phyloP scores from a whole-genome alignment of 2,113 vertebrate species.

The Prionailurus viverrinus region DNA sequence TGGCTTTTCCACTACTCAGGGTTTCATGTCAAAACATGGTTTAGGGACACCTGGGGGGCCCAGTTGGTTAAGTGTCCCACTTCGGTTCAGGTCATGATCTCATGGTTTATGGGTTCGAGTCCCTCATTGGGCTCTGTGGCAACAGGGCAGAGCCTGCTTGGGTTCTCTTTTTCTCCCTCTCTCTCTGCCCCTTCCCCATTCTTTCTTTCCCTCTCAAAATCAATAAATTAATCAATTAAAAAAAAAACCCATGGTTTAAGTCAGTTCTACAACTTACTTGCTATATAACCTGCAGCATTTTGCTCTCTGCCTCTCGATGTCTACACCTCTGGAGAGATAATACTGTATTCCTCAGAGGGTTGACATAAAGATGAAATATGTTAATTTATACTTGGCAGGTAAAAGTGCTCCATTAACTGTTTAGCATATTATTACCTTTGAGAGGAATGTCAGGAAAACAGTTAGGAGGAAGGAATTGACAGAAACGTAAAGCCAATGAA shows the following conservation, averaged over 20 bases:
- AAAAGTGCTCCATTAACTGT: background rate
- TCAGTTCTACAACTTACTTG: background rate
- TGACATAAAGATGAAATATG: background rate
- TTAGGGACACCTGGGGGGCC: background rate
- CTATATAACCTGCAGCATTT: background rate
- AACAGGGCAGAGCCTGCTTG: no score
- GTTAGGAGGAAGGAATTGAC: background rate
- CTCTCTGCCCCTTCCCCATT: no score
- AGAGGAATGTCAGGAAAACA: background rate
- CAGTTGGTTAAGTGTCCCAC: no score
- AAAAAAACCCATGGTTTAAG: no score
- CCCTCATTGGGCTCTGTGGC: no score
- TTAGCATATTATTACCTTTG: background rate
- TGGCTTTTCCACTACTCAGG: background rate
- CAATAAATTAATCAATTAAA: no score
- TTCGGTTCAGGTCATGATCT: no score
- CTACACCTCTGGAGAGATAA: background rate
- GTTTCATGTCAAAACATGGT: background rate
- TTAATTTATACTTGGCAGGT: slow-evolving; percentile 1
- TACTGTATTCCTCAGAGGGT: background rate
- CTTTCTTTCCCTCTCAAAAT: no score
- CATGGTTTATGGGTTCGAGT: no score
- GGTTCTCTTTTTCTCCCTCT: no score
- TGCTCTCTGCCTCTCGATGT: background rate
- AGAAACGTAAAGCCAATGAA: background rate